Evolutionary conservation across 2,888 invertebrate genomes (phyloP), one percentile per base, ranked within the genome.

Genomic region (Tenthredo amoena): DNA sequence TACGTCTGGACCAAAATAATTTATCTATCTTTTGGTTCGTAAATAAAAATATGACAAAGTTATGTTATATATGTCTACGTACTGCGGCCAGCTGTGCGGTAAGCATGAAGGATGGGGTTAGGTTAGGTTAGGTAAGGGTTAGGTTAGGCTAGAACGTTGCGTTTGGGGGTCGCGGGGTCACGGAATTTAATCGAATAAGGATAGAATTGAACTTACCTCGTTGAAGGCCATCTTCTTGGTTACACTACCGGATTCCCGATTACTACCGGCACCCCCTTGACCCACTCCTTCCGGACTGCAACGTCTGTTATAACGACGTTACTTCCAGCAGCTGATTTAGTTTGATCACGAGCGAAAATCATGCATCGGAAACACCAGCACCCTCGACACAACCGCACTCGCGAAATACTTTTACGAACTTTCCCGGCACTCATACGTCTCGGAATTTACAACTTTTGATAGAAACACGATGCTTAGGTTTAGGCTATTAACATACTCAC

Each of bases 221-320:
- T 96, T 96, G 96, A 96, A 96, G 96, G 96, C 96, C 96, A 96
- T 96, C 91, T 93, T 93, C 91, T 92, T 91, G 89, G 92, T 90
- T 93, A 92, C 90, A 91, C 90, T 92, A 91, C 91, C 91, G 91
- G 92, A 90, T 88, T 91, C 91, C 89, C 91, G 91, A 89, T 91
- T 91, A 89, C 90, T 92, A 89, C 92, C 92, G 91, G 92, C 91
- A 88, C 92, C 92, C 89, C 91, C 92, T 91, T 93, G 93, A 89
- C 92, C 92, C 93, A 92, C 91, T 89, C 91, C 91, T 91, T 87
- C 87, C 87, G 87, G 84, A 58, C 86, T 86, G 58, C 86, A 86
- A 87, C 90, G 88, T 87, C 87, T 86, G 85, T 87, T 86, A 74
- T 84, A 87, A 87, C 87, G 88, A 89, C 85, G 83, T 83, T 88